Evolutionary conservation across 2,113 vertebrate species (phyloP).

Genomic region (Neofelis nebulosa): DNA sequence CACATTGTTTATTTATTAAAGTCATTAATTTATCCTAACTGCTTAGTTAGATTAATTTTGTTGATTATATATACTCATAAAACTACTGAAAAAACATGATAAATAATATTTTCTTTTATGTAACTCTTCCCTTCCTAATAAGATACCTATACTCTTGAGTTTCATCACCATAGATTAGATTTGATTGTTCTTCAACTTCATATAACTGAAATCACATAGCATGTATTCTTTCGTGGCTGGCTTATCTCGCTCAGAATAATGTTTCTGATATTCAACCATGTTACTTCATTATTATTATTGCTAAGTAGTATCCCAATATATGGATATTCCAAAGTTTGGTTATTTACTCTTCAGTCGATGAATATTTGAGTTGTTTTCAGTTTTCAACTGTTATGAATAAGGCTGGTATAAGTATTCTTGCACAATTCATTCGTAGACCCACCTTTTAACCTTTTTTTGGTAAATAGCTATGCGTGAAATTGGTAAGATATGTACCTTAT

Average conservation of each 20-base stretch:
- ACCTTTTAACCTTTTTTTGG: background rate
- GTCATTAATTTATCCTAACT: background rate
- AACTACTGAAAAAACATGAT: background rate
- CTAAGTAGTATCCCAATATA: background rate
- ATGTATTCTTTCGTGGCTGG: background rate
- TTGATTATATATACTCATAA: background rate
- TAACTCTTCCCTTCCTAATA: background rate
- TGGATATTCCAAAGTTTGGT: background rate
- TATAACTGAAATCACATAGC: background rate
- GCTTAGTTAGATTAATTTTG: background rate
- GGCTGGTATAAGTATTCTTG: background rate
- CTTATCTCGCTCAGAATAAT: background rate
- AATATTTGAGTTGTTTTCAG: background rate
- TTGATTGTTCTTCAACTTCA: background rate
- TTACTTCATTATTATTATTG: background rate
- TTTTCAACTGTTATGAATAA: background rate
- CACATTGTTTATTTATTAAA: background rate
- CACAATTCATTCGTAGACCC: background rate
- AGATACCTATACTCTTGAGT: background rate
- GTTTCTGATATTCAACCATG: background rate
- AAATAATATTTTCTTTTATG: background rate
- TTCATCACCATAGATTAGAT: background rate
- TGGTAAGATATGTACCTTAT: background rate
- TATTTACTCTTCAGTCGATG: background rate
- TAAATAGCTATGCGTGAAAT: background rate